Evolutionary conservation across 2,888 invertebrate genomes (phyloP).

Genomic region (Nasonovia ribisnigri): DNA sequence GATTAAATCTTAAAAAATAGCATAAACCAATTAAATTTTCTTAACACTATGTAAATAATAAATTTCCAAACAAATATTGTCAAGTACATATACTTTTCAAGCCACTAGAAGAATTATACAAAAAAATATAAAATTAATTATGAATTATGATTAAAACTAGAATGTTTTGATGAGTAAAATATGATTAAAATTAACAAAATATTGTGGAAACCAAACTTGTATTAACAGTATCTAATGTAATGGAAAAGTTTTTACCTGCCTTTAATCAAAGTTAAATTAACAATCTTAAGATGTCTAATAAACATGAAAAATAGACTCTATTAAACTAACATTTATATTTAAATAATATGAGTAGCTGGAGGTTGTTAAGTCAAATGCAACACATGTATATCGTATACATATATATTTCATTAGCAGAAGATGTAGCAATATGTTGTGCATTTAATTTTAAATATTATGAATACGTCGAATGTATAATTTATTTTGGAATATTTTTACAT

Average conservation of each 20-base stretch:
- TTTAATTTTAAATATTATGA: neutral
- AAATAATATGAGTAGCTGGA: neutral
- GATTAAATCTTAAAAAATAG: neutral
- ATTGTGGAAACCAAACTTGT: neutral
- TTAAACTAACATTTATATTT: neutral
- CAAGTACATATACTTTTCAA: neutral
- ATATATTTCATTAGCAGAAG: neutral
- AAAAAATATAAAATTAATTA: neutral
- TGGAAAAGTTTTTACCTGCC: neutral
- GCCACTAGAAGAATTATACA: neutral
- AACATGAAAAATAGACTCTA: neutral
- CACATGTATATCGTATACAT: neutral
- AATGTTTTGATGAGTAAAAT: neutral
- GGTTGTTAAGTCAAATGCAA: neutral
- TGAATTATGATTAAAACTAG: neutral
- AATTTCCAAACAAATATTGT: neutral
- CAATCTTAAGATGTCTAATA: neutral
- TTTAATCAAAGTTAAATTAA: neutral
- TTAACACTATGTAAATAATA: neutral
- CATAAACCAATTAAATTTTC: neutral
- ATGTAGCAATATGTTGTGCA: neutral
- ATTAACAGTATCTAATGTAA: neutral
- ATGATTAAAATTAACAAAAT: constrained; percentile 7
- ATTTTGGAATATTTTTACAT: neutral
- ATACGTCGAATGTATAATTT: neutral